Conservation (phyloP, 2,113 vertebrate species). For the Asarcornis scutulata region DNA sequence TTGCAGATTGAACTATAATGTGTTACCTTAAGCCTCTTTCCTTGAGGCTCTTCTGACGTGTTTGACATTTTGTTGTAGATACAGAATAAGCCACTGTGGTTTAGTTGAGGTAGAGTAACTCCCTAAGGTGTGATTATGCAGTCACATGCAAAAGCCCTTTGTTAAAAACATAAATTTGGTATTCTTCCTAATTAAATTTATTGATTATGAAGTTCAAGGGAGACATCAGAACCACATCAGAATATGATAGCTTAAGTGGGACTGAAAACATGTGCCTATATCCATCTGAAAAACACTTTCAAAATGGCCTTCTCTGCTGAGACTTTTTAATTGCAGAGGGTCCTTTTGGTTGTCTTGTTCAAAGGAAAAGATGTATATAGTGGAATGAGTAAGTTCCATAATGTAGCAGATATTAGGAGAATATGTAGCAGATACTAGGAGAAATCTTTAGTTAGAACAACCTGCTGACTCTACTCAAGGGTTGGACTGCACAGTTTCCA, state of each 20-base stretch:
- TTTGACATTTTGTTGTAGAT: background rate
- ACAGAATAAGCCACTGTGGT: background rate
- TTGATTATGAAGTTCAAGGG: background rate
- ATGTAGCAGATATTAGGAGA: background rate
- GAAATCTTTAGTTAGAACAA: background rate
- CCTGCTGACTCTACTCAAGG: background rate
- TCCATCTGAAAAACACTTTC: background rate
- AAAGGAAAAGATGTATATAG: background rate
- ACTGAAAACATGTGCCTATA: background rate
- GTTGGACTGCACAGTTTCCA: background rate
- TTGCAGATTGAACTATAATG: background rate
- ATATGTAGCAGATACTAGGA: background rate
- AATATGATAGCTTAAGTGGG: fast-evolving
- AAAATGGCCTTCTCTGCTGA: background rate
- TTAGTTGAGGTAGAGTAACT: background rate
- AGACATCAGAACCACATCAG: background rate
- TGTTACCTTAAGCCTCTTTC: background rate
- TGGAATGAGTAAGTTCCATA: background rate
- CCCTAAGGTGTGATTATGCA: background rate
- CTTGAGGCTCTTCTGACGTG: background rate
- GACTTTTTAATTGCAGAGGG: background rate
- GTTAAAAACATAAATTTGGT: background rate
- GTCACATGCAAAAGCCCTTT: background rate
- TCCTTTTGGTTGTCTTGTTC: background rate
- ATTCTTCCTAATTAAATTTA: background rate